Percentiles rank a stretch among this genome's conserved stretches.
These are phyloP conservation scores for Ageneiosus marmoratus DNA, from an alignment of 2,113 vertebrate species.

Conservation along the genomic window DNA sequence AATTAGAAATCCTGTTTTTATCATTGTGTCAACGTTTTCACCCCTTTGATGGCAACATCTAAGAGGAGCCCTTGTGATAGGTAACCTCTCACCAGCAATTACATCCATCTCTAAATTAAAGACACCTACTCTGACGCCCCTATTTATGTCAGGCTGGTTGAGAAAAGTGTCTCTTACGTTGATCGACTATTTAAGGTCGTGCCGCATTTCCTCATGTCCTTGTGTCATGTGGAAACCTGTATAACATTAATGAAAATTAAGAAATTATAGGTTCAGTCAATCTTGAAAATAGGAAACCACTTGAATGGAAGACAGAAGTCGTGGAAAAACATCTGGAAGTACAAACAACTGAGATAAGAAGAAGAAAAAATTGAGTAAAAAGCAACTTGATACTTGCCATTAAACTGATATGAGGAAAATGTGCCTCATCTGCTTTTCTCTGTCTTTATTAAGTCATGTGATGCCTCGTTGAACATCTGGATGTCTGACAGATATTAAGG, in stretches of 20 bases:
- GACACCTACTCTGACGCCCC: slow-evolving; percentile 45
- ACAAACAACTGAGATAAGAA: slow-evolving; percentile 35
- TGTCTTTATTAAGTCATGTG: slow-evolving; percentile 26
- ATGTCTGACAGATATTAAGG: slow-evolving; percentile 9
- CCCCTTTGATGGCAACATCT: slow-evolving; percentile 58
- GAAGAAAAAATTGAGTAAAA: slow-evolving; percentile 8
- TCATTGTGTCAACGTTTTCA: slow-evolving; percentile 52
- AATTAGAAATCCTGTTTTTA: slow-evolving; percentile 48
- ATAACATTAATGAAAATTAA: slow-evolving; percentile 36
- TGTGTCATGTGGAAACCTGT: slow-evolving; percentile 40
- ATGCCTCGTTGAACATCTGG: slow-evolving; percentile 31
- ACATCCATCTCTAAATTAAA: slow-evolving; percentile 56
- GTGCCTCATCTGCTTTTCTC: slow-evolving; percentile 21
- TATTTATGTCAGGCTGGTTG: slow-evolving; percentile 31
- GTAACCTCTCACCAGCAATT: slow-evolving; percentile 52
- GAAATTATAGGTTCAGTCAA: slow-evolving; percentile 31
- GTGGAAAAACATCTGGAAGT: slow-evolving; percentile 39
- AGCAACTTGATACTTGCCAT: neutral
- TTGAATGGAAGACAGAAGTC: slow-evolving; percentile 11
- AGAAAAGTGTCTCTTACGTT: slow-evolving; percentile 19
- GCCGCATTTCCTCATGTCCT: neutral
- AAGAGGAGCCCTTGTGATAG: slow-evolving; percentile 46
- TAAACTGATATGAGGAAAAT: slow-evolving; percentile 24
- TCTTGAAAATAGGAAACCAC: slow-evolving; percentile 20
- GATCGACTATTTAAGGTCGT: slow-evolving; percentile 2